These are phyloP conservation scores for Falco peregrinus DNA, from an alignment of 2,797 vertebrate species.

Conservation along the genomic window DNA sequence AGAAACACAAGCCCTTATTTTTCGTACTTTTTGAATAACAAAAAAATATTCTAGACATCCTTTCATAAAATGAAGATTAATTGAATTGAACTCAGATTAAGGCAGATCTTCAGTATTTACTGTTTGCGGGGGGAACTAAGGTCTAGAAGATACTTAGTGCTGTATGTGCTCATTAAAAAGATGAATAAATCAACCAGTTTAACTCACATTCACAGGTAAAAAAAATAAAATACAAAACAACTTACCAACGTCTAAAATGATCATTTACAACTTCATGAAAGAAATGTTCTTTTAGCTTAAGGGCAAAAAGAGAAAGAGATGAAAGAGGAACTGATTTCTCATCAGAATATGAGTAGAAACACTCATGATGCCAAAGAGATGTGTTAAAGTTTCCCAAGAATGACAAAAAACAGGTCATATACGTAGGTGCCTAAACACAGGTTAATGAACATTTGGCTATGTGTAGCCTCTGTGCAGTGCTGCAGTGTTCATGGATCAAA, in stretches of 20 bases:
- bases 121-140: neutral
- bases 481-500: neutral
- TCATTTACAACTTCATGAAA: neutral
- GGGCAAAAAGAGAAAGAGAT: neutral
- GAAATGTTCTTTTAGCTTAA: neutral
- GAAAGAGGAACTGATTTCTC: neutral
- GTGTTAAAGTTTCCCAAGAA: neutral
- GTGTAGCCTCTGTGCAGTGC: neutral
- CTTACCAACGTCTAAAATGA: neutral
- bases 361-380: neutral
- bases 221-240: accelerated
- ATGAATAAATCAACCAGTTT: neutral
- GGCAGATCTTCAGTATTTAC: neutral
- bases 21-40: neutral
- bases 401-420: neutral
- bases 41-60: neutral
- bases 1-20: neutral
- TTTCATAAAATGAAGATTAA: neutral
- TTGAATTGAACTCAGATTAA: neutral
- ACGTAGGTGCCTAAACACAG: neutral
- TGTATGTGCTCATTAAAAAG: neutral
- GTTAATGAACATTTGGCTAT: neutral
- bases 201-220: neutral
- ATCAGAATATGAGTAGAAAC: neutral
- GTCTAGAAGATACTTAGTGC: neutral